These are phyloP conservation scores for Muscicapa adusta DNA, from an alignment of 2,113 vertebrate genomes.

Conservation along the genomic window DNA sequence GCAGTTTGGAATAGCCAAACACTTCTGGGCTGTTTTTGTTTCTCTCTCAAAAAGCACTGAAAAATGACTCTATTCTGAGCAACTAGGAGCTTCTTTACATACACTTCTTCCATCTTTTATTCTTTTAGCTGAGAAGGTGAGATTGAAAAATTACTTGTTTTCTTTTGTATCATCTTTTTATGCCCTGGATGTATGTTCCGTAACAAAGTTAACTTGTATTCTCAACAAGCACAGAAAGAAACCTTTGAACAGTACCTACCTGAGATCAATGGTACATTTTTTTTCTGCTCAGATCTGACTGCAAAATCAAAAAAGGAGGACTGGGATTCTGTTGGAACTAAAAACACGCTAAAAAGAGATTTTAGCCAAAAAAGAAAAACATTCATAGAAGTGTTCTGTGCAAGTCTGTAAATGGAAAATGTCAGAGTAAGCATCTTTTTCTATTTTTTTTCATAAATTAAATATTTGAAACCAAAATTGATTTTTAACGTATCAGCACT, in stretches of 20 bases:
- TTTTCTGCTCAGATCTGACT: not conserved
- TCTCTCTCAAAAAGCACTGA: not conserved
- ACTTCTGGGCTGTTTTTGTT: not conserved
- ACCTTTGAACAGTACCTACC: conserved; percentile 11
- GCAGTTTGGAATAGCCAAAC: not conserved
- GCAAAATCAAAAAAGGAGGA: not conserved
- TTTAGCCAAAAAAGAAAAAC: not conserved
- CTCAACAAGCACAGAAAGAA: not conserved
- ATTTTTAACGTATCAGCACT: not conserved
- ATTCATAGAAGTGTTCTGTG: not conserved
- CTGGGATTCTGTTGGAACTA: not conserved
- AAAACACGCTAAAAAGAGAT: not conserved
- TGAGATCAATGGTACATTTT: not conserved
- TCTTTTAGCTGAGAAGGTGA: not conserved
- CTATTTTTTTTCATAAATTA: not conserved
- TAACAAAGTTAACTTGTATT: conserved; percentile 26
- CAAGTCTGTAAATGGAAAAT: not conserved
- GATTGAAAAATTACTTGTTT: conserved; percentile 6
- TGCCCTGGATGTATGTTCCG: not conserved
- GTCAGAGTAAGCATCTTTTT: not conserved
- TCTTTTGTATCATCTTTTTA: not conserved
- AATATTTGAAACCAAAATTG: not conserved
- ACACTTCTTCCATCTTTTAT: not conserved
- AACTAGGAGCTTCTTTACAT: not conserved
- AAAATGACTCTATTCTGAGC: not conserved